phyloP scores from a whole-genome alignment of 2,797 vertebrate genomes.

The Lemur catta region DNA sequence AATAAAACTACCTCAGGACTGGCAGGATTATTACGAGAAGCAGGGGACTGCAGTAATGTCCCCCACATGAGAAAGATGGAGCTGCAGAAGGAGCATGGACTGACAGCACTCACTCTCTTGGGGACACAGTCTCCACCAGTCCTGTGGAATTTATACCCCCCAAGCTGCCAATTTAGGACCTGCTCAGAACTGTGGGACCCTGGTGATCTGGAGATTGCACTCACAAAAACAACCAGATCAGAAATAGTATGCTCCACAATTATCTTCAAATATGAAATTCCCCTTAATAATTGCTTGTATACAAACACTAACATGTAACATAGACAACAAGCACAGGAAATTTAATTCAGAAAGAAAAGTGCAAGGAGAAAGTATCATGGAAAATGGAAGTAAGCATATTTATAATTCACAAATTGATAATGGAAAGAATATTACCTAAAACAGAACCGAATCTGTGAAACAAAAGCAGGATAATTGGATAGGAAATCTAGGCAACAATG shows the following conservation, averaged over 20 bases:
- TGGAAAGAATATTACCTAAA: background rate
- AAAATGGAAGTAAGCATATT: background rate
- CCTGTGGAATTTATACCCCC: rapidly evolving
- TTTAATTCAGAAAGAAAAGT: background rate
- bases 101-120: background rate
- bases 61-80: background rate
- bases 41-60: too few species aligned
- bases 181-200: background rate
- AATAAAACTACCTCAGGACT: background rate
- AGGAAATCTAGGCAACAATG: background rate
- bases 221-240: background rate
- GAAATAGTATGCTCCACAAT: background rate
- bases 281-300: background rate
- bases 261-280: background rate
- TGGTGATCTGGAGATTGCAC: background rate
- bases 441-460: background rate
- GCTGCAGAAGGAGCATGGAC: too few species aligned
- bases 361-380: background rate
- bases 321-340: background rate
- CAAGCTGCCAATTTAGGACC: background rate
- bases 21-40: background rate
- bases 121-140: rapidly evolving
- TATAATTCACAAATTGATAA: background rate
- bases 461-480: background rate
- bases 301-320: background rate